Evolutionary conservation across 2,888 invertebrate species (phyloP), one percentile per base, ranked within the genome.

Genomic region (Tipula unca): DNA sequence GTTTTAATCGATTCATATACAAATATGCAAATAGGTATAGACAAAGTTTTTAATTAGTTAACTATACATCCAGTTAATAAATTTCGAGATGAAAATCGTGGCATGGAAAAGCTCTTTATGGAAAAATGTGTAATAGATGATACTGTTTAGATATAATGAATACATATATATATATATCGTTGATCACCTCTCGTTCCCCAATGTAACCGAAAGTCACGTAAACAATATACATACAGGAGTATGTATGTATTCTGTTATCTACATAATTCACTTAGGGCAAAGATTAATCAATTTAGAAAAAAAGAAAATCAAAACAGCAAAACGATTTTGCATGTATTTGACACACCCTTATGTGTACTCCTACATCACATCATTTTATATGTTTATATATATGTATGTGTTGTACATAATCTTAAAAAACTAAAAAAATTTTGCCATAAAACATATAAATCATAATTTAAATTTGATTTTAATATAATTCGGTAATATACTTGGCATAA

Each of bases 281-380:
- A 69, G 69, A 69, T 69, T 69, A 69, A 69, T 69, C 69, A 69
- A 69, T 69, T 69, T 69, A 69, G 10, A 8, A 69, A 20, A 25
- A 69, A 32, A 32, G 5, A 32, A 32, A 48, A 48, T 48, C 1
- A 48, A 32, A 32, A 25, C n/a, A 69, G 10, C 69, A 25, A 69
- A 69, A 69, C 69, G 69, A 69, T 69, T 69, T 69, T 69, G 69
- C 69, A 69, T 69, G 69, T 69, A 69, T 69, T 69, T 69, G 69
- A 69, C 69, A 69, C 25, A 20, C 69, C 69, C 69, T 69, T 10
- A 25, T 69, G 25, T 69, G 25, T 69, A 48, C 48, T 48, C 48
- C 48, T 17, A 42, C 42, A 69, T 69, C 69, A 69, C 69, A 69
- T 69, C 10, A 69, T n/a, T n/a, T n/a, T n/a, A n/a, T n/a, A n/a